Base-by-base conservation (phyloP, 2,113 vertebrate genomes). In the Astatoreochromis straeleni region DNA sequence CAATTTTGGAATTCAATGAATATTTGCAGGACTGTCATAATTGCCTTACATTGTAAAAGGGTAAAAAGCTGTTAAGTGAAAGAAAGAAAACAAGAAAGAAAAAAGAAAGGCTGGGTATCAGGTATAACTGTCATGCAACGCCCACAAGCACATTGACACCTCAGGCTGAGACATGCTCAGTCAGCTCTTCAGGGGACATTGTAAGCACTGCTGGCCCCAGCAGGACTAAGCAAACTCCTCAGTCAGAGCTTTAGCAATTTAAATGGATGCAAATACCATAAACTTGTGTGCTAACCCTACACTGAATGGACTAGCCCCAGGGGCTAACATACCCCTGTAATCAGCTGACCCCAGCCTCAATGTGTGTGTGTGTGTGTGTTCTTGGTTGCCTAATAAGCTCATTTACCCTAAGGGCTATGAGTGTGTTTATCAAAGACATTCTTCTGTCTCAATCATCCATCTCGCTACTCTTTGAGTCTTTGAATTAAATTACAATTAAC, bases 381-480 rank as follows among this genome's bases (percentile, higher is more conserved):
- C 68, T 45, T 90, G 82, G 88, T 85, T 91, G 81, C 89, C 84
- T 94, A 93, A 91, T 94, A 93, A 89, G 88, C 92, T 91, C 83
- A 94, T 89, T 93, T 84, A 89, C 85, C 93, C 85, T 88, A 38
- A 82, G 86, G 89, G 87, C 84, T 35, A 14, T 19, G 63, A 87
- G 87, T 84, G 87, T 79, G 83, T 89, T 93, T 91, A 96, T 95
- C 94, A 95, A 95, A 96, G 94, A 87, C 94, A 96, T 95, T 95
- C 94, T 93, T 95, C 49, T 80, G 89, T 88, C 88, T 91, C 91
- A 91, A 83, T 92, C 91, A 89, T 82, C 92, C 87, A 88, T 93
- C 90, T 90, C 88, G 33, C 63, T 90, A 88, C 86, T 86, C 87
- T 85, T 65, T 63, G 55, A 83, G 75, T 85, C 89, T 91, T 75